phyloP scores from a whole-genome alignment of 2,888 invertebrate species.

The Cosmia pyralina region DNA sequence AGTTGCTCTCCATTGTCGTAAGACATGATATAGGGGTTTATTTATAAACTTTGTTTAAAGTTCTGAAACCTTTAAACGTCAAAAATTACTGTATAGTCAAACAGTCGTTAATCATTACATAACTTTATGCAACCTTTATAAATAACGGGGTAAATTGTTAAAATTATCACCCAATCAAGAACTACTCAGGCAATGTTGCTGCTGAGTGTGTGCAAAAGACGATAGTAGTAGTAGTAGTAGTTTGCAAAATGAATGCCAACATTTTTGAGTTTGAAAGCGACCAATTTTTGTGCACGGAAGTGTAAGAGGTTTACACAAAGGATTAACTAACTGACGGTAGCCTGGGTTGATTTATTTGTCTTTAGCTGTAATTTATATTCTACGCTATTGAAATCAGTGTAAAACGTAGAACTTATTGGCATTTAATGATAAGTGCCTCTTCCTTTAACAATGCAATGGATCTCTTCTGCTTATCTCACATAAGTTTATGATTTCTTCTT shows the following conservation, averaged over 20 bases:
- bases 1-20: neutral
- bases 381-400: conserved; percentile 38
- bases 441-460: neutral
- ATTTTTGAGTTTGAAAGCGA: neutral
- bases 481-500: neutral
- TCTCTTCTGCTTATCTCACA: neutral
- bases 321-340: conserved; percentile 49
- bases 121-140: too few species aligned
- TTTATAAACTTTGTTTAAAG: too few species aligned
- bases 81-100: too few species aligned
- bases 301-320: conserved; percentile 52
- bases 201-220: neutral
- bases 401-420: conserved; percentile 21
- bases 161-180: neutral
- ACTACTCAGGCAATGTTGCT: too few species aligned
- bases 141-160: neutral
- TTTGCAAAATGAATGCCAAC: neutral
- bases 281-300: conserved; percentile 14
- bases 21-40: too few species aligned
- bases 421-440: conserved; percentile 5
- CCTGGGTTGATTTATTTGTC: conserved; percentile 66
- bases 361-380: conserved; percentile 62
- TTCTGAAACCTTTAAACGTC: too few species aligned
- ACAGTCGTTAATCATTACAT: too few species aligned
- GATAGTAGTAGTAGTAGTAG: too few species aligned